These are phyloP conservation scores for Halcyon senegalensis DNA, from an alignment of 2,113 vertebrate species.

Conservation along the genomic window DNA sequence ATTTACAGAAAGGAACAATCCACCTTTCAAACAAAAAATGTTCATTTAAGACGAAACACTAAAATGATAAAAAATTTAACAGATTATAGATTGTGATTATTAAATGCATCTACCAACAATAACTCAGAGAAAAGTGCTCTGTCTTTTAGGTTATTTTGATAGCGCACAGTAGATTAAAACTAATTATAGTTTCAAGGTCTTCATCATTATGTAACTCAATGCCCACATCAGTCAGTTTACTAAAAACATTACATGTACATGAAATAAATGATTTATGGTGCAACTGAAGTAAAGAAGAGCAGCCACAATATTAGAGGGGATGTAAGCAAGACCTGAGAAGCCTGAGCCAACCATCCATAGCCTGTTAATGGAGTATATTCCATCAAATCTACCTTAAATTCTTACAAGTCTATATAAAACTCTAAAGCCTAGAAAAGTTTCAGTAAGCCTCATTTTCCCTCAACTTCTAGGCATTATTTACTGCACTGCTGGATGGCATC, in stretches of 20 bases:
- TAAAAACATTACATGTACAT: not conserved
- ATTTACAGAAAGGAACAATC: not conserved
- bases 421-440: not conserved
- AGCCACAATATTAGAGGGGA: conserved; percentile 1
- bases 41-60: not conserved
- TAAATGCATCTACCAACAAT: not conserved
- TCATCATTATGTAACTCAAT: conserved; percentile 45
- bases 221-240: not conserved
- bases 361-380: not conserved
- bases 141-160: conserved; percentile 19
- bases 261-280: conserved; percentile 35
- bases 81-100: conserved; percentile 5
- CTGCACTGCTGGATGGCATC: not conserved
- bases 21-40: conserved; percentile 10
- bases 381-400: not conserved
- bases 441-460: not conserved
- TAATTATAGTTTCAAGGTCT: conserved; percentile 39
- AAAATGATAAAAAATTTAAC: conserved; percentile 24
- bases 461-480: not conserved
- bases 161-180: conserved; percentile 17
- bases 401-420: not conserved
- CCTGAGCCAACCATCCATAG: not conserved
- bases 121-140: not conserved
- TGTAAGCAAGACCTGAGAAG: conserved; percentile 12
- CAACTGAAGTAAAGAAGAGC: not conserved